Conservation (phyloP, 2,113 vertebrate species). For the Chionis minor region DNA sequence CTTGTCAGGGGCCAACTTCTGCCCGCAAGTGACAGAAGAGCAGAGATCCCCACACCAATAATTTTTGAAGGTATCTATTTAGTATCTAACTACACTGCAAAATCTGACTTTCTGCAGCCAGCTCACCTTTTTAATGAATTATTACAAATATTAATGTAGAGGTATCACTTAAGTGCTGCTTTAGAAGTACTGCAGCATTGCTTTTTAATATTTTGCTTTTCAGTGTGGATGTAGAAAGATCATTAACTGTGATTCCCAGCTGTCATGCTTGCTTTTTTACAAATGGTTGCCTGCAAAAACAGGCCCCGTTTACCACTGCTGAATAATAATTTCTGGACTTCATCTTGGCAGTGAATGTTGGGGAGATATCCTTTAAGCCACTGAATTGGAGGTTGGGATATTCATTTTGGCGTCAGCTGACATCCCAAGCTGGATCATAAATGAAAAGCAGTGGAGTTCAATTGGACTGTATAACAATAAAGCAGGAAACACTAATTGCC, state of each 20-base stretch:
- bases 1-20: neutral
- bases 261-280: neutral
- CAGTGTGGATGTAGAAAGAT: neutral
- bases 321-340: constrained; percentile 33
- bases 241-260: neutral
- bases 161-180: neutral
- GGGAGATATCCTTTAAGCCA: constrained; percentile 45
- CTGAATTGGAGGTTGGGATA: constrained; percentile 17
- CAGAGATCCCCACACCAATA: neutral
- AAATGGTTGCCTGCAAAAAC: constrained; percentile 28
- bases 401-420: constrained; percentile 44
- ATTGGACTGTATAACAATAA: constrained; percentile 38
- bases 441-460: constrained; percentile 34
- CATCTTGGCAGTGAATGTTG: constrained; percentile 31
- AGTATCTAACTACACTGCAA: neutral
- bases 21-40: neutral
- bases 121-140: neutral
- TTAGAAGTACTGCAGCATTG: neutral
- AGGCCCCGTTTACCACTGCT: constrained; percentile 27
- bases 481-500: constrained; percentile 50
- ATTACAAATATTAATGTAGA: neutral
- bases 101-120: neutral
- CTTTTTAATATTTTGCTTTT: neutral
- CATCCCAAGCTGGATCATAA: constrained; percentile 47
- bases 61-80: neutral